Evolutionary conservation across 1,140 invertebrate species (phyloP).

Genomic region (Caerostris darwini): DNA sequence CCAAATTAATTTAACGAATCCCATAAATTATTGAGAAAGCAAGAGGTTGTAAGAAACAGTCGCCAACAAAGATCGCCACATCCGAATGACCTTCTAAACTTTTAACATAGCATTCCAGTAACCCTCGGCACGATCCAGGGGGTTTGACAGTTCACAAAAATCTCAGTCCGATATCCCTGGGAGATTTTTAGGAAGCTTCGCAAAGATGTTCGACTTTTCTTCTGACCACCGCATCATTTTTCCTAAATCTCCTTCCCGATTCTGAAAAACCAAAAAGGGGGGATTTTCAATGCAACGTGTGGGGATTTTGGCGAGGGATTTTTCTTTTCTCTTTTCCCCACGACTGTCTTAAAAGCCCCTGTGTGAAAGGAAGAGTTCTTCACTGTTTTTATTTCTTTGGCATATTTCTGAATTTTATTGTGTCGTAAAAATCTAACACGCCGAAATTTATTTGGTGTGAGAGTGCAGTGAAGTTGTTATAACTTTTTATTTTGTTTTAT

Average conservation of each 20-base stretch:
- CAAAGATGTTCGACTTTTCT: slow-evolving; percentile 71
- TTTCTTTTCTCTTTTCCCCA: slow-evolving; percentile 1
- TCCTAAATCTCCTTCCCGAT: slow-evolving; percentile 5
- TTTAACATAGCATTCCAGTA: not conserved
- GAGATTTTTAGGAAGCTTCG: slow-evolving; percentile 61
- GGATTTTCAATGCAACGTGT: slow-evolving; percentile 11
- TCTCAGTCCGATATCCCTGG: slow-evolving; percentile 49
- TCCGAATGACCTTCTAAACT: slow-evolving; percentile 13
- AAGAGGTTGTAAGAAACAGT: not conserved
- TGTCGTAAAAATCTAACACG: slow-evolving; percentile 39
- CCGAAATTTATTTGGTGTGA: not conserved
- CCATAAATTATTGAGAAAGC: not conserved
- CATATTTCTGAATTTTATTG: slow-evolving; percentile 50
- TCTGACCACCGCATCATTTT: slow-evolving; percentile 75
- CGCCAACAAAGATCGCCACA: slow-evolving; percentile 10
- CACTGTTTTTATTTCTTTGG: not conserved
- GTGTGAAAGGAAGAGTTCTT: not conserved
- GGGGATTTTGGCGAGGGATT: slow-evolving; percentile 47
- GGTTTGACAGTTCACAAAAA: slow-evolving; percentile 74
- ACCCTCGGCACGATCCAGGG: slow-evolving; percentile 46
- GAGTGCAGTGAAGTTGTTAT: not conserved
- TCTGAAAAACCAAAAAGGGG: slow-evolving; percentile 50
- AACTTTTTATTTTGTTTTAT: not conserved
- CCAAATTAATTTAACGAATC: not conserved
- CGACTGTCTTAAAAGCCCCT: slow-evolving; percentile 30